These are phyloP conservation scores for Musca domestica DNA, from an alignment of 1,140 invertebrate genomes.

Conservation along the genomic window DNA sequence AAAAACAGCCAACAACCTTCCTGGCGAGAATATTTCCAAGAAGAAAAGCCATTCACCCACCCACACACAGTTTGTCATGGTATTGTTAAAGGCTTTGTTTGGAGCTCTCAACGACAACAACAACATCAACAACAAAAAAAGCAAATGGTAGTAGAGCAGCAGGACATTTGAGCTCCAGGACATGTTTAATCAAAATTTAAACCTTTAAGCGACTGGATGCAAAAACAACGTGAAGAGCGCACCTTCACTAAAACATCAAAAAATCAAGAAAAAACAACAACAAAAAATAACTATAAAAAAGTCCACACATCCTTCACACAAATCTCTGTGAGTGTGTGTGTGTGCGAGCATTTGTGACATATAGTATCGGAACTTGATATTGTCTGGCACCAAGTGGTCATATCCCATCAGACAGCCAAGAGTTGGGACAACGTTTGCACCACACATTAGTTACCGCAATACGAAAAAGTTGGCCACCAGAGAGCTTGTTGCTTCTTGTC, in stretches of 20 bases:
- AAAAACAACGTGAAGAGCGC: constrained; percentile 25
- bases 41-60: too few relatives aligned
- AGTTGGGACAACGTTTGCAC: background rate
- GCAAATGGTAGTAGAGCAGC: too few relatives aligned
- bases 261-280: background rate
- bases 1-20: too few relatives aligned
- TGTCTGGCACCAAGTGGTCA: constrained; percentile 18
- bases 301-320: background rate
- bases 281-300: constrained; percentile 14
- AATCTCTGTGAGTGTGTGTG: too few relatives aligned
- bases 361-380: constrained; percentile 9
- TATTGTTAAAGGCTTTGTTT: too few relatives aligned
- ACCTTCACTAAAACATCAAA: background rate
- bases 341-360: too few relatives aligned
- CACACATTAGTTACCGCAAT: constrained; percentile 21
- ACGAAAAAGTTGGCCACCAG: constrained; percentile 15
- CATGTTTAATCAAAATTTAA: constrained; percentile 26
- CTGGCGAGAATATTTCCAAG: too few relatives aligned
- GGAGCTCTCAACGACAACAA: too few relatives aligned
- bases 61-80: too few relatives aligned
- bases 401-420: constrained; percentile 16
- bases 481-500: constrained; percentile 15
- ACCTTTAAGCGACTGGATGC: constrained; percentile 22
- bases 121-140: too few relatives aligned
- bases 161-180: constrained; percentile 10